phyloP scores from a whole-genome alignment of 2,888 invertebrate species.

The Stenichneumon culpator region DNA sequence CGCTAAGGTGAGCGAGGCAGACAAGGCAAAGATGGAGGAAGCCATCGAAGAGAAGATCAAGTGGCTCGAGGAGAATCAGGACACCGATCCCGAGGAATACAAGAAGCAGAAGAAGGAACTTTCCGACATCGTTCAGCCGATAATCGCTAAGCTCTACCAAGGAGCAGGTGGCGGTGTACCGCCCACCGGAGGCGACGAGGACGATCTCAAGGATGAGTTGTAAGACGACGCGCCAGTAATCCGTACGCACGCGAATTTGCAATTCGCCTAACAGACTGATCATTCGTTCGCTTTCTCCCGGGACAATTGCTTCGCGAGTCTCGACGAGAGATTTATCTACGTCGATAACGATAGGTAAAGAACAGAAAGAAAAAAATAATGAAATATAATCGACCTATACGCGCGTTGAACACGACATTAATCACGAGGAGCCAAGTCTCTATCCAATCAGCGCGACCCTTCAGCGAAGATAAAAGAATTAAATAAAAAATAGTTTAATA shows the following conservation, averaged over 20 bases:
- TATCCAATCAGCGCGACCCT: constrained; percentile 1
- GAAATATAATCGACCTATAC: neutral
- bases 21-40: constrained; percentile 97
- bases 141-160: constrained; percentile 98
- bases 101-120: constrained; percentile 98
- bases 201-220: constrained; percentile 94
- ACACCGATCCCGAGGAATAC: constrained; percentile 96
- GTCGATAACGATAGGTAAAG: neutral
- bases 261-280: constrained; percentile 55
- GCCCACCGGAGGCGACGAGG: constrained; percentile 89
- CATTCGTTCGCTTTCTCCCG: constrained; percentile 37
- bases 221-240: constrained; percentile 82
- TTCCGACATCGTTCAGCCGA: constrained; percentile 98
- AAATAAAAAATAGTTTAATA: constrained; percentile 49
- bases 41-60: constrained; percentile 99
- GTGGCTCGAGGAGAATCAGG: constrained; percentile 98
- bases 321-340: neutral
- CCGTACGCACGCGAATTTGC: constrained; percentile 29
- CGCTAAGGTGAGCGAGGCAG: constrained; percentile 94
- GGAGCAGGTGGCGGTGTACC: constrained; percentile 92
- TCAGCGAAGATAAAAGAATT: constrained; percentile 22
- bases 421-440: constrained; percentile 6
- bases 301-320: constrained; percentile 11
- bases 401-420: constrained; percentile 18
- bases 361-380: neutral